These are phyloP conservation scores for Mola mola DNA, from an alignment of 2,113 vertebrate genomes.

Conservation along the genomic window DNA sequence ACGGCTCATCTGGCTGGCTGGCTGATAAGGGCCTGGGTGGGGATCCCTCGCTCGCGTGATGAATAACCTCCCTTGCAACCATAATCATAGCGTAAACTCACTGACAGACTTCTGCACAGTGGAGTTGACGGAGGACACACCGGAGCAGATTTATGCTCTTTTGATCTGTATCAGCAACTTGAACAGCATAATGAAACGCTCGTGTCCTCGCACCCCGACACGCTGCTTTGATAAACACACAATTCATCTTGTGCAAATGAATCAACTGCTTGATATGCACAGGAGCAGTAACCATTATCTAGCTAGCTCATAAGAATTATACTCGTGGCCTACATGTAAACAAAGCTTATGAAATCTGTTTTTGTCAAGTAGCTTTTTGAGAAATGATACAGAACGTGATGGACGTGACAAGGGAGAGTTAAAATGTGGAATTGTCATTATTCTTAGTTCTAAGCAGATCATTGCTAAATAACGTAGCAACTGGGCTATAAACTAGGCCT, in stretches of 20 bases:
- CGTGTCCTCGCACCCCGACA: slow-evolving; percentile 21
- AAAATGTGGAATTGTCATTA: slow-evolving; percentile 27
- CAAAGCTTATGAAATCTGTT: slow-evolving; percentile 63
- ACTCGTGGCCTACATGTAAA: slow-evolving; percentile 54
- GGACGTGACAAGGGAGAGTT: slow-evolving; percentile 28
- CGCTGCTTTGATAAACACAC: slow-evolving; percentile 54
- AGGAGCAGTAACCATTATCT: slow-evolving; percentile 60
- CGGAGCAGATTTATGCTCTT: slow-evolving; percentile 30
- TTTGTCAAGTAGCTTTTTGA: slow-evolving; percentile 67
- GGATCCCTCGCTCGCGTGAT: slow-evolving; percentile 35
- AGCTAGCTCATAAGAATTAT: slow-evolving; percentile 56
- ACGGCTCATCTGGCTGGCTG: slow-evolving; percentile 56
- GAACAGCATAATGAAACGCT: slow-evolving; percentile 41
- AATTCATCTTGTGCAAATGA: slow-evolving; percentile 54
- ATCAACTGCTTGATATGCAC: slow-evolving; percentile 62
- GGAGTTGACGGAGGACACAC: not conserved
- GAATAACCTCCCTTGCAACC: slow-evolving; percentile 47
- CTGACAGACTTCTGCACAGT: not conserved
- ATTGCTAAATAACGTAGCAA: no score
- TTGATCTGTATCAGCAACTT: slow-evolving; percentile 59
- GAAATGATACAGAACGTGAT: slow-evolving; percentile 38
- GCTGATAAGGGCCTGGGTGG: slow-evolving; percentile 46
- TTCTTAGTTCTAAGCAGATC: no score
- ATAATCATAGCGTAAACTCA: slow-evolving; percentile 14
- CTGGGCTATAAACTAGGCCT: not conserved